A percentile compares a stretch with the other conserved stretches of the same genome.
Evolutionary conservation across 2,113 vertebrate species (phyloP).

Genomic region (Albula goreensis): DNA sequence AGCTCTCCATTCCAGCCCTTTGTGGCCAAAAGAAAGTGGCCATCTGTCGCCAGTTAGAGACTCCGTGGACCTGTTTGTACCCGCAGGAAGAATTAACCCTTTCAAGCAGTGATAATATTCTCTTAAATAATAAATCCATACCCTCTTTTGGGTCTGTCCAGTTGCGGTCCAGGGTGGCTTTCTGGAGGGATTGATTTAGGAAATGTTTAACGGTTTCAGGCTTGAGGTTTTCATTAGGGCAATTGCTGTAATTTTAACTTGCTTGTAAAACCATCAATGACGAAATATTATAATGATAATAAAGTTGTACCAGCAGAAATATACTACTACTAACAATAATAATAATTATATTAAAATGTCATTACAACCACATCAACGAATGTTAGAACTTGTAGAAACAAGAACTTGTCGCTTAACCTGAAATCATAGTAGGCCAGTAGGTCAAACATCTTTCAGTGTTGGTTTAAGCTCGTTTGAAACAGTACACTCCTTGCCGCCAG

Average conservation of each 20-base stretch:
- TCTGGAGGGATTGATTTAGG: constrained; percentile 27
- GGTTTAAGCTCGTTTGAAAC: not conserved
- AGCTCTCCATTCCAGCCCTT: constrained; percentile 69
- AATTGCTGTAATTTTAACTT: not conserved
- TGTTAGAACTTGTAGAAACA: no score
- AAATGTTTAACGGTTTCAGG: not conserved
- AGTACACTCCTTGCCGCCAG: not conserved
- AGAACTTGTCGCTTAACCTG: no score
- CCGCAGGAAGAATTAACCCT: constrained; percentile 77
- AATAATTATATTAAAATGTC: not conserved
- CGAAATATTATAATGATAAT: not conserved
- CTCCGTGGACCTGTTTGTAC: constrained; percentile 74
- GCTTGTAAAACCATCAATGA: not conserved
- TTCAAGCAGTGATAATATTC: constrained; percentile 54
- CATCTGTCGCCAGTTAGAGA: constrained; percentile 86
- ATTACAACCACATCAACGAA: no score
- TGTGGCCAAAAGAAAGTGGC: constrained; percentile 81
- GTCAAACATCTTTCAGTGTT: not conserved
- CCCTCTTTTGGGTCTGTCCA: constrained; percentile 31
- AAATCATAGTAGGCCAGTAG: not conserved
- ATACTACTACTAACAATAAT: not conserved
- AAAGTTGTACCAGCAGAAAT: not conserved
- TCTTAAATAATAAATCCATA: constrained; percentile 30
- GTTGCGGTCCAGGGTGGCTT: constrained; percentile 39
- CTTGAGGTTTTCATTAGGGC: not conserved